phyloP scores from a whole-genome alignment of 2,113 vertebrate genomes.

The Cettia cetti region DNA sequence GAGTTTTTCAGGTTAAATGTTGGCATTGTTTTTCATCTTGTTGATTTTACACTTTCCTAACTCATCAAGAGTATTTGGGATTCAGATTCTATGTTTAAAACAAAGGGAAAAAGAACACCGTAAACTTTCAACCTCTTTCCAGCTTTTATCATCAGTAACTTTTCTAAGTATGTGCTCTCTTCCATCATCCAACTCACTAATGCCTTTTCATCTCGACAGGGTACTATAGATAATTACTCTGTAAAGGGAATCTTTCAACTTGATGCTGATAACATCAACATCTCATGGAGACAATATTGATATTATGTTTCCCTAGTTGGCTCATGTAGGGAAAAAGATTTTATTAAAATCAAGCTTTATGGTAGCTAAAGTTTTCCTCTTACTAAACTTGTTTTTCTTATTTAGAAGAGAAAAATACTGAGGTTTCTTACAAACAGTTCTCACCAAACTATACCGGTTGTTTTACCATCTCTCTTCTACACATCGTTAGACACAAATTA shows the following conservation, averaged over 20 bases:
- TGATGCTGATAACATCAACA: neutral
- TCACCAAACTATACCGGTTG: neutral
- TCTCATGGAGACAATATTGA: neutral
- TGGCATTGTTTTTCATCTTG: neutral
- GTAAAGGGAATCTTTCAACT: neutral
- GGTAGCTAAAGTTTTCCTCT: neutral
- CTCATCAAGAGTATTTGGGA: neutral
- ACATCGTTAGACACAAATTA: conserved; percentile 8
- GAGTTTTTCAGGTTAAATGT: neutral
- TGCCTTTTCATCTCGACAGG: neutral
- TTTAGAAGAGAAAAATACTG: neutral
- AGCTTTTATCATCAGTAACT: neutral
- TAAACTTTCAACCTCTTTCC: neutral
- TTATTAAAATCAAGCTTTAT: neutral
- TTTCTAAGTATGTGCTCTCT: neutral
- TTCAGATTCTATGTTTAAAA: neutral
- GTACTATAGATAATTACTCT: neutral
- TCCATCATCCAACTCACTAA: neutral
- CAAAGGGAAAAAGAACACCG: neutral
- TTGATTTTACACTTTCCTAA: neutral
- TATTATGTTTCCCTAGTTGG: neutral
- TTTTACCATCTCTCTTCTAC: neutral
- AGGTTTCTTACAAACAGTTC: neutral
- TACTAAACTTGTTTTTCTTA: neutral
- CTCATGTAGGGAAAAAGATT: neutral